Base-by-base conservation (phyloP, 1,140 invertebrate species). In the Phocides pigmalion region DNA sequence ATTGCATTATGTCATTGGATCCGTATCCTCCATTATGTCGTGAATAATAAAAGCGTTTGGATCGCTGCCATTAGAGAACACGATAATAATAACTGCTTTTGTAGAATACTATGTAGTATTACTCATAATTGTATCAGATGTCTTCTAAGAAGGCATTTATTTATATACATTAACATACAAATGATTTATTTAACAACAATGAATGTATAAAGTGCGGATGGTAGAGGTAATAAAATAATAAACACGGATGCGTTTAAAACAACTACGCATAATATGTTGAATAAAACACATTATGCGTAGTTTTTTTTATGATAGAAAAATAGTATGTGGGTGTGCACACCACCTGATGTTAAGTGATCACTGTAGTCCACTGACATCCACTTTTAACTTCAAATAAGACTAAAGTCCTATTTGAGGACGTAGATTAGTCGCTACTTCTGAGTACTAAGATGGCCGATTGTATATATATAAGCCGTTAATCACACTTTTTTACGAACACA, bases 51-150 rank as follows among this genome's bases (percentile, higher is more conserved):
- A 51, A 35, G 20, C 12, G n/a, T 32, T 16, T 11, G 25, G 49
- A 35, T n/a, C 28, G 25, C 15, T 8, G 28, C 28, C 8, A 46
- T 46, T 3, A 44, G 11, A 19, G 42, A 6, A 5, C 1, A 42
- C 39, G 15, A 42, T 20, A 22, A 22, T 46, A 46, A 46, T 22
- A 46, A 46, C 20, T 44, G 6, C 17, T 20, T 9, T 1, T 42
- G 16, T 4, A 42, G 6, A 22, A 22, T 42, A 16, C 15, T 19
- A 11, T 47, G 42, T 11, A 44, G 46, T 15, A 32, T 50, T 50
- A 50, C 47, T 50, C 47, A 50, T 32, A 44, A 50, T 16, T 11
- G 47, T 32, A 50, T 50, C 47, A 50, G 15, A 44, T 50, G 15
- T 17, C 16, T 19, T 19, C 16, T 17, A 44, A 44, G 41, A 44